Evolutionary conservation across 2,888 invertebrate species (phyloP).

Genomic region (Polyploca ridens): DNA sequence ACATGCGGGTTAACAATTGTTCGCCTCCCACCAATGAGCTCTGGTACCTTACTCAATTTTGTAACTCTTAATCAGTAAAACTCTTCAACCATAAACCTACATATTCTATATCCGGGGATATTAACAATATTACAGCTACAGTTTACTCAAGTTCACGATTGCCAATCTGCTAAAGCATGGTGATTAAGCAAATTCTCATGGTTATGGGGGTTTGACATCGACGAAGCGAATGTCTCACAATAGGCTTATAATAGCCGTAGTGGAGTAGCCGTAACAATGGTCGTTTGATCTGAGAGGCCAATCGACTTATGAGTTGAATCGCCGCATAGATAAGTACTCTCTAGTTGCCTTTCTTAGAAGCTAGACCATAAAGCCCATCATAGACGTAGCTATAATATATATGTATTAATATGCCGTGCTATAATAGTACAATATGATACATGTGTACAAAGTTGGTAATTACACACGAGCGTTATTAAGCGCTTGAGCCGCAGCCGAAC

Average conservation of each 20-base stretch:
- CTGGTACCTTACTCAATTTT: too few relatives aligned
- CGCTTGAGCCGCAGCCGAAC: too few relatives aligned
- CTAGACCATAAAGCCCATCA: too few relatives aligned
- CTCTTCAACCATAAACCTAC: background rate
- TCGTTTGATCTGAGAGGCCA: constrained; percentile 7
- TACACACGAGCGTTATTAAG: too few relatives aligned
- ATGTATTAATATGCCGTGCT: too few relatives aligned
- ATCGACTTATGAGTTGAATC: constrained; percentile 1
- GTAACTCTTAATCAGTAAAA: too few relatives aligned
- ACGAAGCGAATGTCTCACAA: constrained; percentile 2
- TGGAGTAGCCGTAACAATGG: constrained; percentile 3
- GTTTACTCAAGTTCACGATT: background rate
- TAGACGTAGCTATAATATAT: too few relatives aligned
- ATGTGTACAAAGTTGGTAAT: too few relatives aligned
- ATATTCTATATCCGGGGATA: background rate
- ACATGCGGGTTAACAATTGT: too few relatives aligned
- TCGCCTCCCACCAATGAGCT: too few relatives aligned
- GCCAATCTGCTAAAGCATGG: constrained; percentile 12
- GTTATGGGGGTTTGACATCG: constrained; percentile 3
- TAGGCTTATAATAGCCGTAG: constrained; percentile 1
- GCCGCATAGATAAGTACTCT: background rate
- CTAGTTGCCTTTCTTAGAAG: background rate
- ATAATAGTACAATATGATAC: too few relatives aligned
- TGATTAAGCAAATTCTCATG: constrained; percentile 4
- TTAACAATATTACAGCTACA: too few relatives aligned